Evolutionary conservation across 2,888 invertebrate genomes (phyloP).

Genomic region (Philonicus albiceps): DNA sequence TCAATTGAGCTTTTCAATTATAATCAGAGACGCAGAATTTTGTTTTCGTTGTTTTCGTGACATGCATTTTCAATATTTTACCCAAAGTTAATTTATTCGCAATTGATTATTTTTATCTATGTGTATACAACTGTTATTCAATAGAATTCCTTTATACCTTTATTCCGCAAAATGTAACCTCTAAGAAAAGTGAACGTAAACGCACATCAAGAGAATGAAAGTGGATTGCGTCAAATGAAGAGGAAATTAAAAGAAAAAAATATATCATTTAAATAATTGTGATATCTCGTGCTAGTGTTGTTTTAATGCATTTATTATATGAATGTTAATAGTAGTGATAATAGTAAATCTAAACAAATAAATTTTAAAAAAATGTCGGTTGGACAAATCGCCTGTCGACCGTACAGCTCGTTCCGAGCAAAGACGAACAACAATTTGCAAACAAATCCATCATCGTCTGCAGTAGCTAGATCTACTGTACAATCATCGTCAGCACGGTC

Average conservation of each 20-base stretch:
- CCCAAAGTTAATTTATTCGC: neutral
- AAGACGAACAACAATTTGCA: constrained; percentile 43
- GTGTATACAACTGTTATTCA: neutral
- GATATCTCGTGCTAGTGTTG: constrained; percentile 6
- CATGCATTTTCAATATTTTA: neutral
- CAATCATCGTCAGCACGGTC: constrained; percentile 50
- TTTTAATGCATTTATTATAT: neutral
- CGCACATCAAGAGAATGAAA: neutral
- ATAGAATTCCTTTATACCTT: neutral
- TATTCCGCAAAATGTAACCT: constrained; percentile 8
- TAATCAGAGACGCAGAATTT: neutral
- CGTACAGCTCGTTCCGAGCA: constrained; percentile 62
- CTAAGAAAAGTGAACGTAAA: neutral
- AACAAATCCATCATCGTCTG: constrained; percentile 48
- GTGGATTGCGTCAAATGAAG: neutral
- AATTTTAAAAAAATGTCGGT: constrained; percentile 58
- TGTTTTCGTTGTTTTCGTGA: neutral
- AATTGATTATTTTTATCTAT: neutral
- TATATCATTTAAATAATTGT: neutral
- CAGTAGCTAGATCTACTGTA: constrained; percentile 42
- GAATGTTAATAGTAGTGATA: neutral
- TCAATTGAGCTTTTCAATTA: neutral
- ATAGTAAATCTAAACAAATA: neutral
- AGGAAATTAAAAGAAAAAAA: neutral
- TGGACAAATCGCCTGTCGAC: constrained; percentile 60